Base-by-base conservation (phyloP, 2,113 vertebrate genomes). In the Sander vitreus region DNA sequence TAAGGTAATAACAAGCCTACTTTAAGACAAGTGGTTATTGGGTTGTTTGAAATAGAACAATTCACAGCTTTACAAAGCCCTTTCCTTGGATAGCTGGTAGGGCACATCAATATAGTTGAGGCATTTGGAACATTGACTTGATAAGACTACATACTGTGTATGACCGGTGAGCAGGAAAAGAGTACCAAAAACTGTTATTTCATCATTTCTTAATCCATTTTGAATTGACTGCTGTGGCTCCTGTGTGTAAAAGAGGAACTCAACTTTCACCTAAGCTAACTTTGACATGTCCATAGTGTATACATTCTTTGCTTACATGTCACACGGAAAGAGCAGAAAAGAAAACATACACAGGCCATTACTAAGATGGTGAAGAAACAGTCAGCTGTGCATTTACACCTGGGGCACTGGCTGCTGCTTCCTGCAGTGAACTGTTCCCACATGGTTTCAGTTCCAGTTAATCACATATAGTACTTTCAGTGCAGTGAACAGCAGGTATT, bases 51-150 rank as follows among this genome's bases (percentile, higher is more conserved):
- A 93, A 90, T 72, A 65, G 63, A 94, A 91, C 92, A 90, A 90
- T 93, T 94, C 93, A 93, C 94, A 94, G 94, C 94, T 93, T 94
- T 86, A 93, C 92, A 92, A 88, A 93, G 90, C 91, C 93, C 91
- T 93, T 91, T 93, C 85, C 91, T 87, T 64, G 45, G 86, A 74
- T 87, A 92, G 89, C 88, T 87, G 90, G 91, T 89, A 88, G 93
- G 93, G 93, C 91, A 91, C 86, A 84, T 88, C 82, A 87, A 93
- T 91, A 91, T 87, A 92, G 77, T 94, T 93, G 93, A 94, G 94
- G 93, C 93, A 90, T 94, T 91, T 85, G 78, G 79, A 91, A 86
- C 73, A 71, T 82, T 85, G 84, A 89, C 43, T 87, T 74, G 84
- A 92, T 87, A 73, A 86, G 73, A 91, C 88, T 83, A 88, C 72